Evolutionary conservation across 1,140 invertebrate species (phyloP).

Genomic region (Papilio polyxenes): DNA sequence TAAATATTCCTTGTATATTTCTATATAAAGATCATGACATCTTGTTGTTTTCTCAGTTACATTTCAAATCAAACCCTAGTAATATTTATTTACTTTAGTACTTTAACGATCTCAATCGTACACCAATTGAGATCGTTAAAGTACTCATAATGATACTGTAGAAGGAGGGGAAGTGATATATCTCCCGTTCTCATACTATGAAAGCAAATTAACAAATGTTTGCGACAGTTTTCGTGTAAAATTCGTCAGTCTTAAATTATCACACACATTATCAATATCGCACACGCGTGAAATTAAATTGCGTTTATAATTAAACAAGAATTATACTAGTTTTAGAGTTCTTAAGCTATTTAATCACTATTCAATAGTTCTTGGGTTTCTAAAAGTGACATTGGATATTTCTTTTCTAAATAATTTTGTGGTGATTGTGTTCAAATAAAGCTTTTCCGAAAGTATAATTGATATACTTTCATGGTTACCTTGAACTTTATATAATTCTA

Average conservation of each 20-base stretch:
- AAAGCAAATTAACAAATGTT: background rate
- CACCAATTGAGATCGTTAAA: too few relatives aligned
- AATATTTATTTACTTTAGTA: too few relatives aligned
- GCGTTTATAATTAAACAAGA: background rate
- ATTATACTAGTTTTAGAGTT: background rate
- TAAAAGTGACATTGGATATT: background rate
- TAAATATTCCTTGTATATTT: too few relatives aligned
- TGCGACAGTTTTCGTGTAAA: background rate
- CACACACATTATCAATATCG: too few relatives aligned
- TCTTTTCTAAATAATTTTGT: background rate
- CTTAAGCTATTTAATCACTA: background rate
- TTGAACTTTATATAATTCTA: slow-evolving; percentile 17
- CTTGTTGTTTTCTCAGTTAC: too few relatives aligned
- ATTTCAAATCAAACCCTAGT: too few relatives aligned
- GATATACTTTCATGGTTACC: slow-evolving; percentile 2
- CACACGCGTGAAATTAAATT: background rate
- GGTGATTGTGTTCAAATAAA: background rate
- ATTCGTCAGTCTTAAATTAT: background rate
- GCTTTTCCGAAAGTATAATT: background rate
- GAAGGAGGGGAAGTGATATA: background rate
- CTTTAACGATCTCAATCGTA: too few relatives aligned
- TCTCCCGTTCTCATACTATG: background rate
- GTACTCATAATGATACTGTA: too few relatives aligned
- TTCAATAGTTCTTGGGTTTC: background rate
- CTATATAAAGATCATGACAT: too few relatives aligned